Conservation (phyloP, 1,140 invertebrate species). For the Pogonomyrmex barbatus region DNA sequence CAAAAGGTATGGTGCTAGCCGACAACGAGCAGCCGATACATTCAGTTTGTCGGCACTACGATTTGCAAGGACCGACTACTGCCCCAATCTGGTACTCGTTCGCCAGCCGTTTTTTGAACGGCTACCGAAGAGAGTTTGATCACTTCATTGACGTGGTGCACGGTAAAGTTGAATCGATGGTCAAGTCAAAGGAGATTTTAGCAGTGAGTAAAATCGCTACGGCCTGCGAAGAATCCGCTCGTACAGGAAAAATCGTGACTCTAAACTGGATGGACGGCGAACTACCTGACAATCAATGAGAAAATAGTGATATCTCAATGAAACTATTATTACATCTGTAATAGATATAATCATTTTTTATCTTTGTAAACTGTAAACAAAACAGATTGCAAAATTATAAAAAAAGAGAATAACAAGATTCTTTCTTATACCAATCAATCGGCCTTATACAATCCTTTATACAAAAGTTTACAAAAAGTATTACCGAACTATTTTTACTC, state of each 20-base stretch:
- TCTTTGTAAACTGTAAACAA: background rate
- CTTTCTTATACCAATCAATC: too few relatives aligned
- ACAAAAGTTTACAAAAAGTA: background rate
- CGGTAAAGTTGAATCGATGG: constrained; percentile 82
- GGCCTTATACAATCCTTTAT: too few relatives aligned
- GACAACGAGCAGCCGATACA: constrained; percentile 87
- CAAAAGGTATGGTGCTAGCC: constrained; percentile 87
- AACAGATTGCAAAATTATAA: background rate
- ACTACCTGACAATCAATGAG: constrained; percentile 54
- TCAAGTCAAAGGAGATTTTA: constrained; percentile 86
- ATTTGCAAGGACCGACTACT: constrained; percentile 81
- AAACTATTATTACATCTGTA: background rate
- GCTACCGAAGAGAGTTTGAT: constrained; percentile 88
- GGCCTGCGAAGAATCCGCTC: constrained; percentile 87
- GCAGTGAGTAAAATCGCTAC: constrained; percentile 87
- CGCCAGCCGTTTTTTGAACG: constrained; percentile 87
- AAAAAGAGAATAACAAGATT: background rate
- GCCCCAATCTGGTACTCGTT: constrained; percentile 89
- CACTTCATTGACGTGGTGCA: constrained; percentile 89
- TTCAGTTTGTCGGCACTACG: constrained; percentile 83
- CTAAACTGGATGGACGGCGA: constrained; percentile 84
- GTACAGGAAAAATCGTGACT: constrained; percentile 84
- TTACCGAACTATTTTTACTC: background rate
- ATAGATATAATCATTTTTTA: background rate
- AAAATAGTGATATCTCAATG: background rate